Conservation (phyloP, 2,797 vertebrate species). For the Rachycentron canadum region DNA sequence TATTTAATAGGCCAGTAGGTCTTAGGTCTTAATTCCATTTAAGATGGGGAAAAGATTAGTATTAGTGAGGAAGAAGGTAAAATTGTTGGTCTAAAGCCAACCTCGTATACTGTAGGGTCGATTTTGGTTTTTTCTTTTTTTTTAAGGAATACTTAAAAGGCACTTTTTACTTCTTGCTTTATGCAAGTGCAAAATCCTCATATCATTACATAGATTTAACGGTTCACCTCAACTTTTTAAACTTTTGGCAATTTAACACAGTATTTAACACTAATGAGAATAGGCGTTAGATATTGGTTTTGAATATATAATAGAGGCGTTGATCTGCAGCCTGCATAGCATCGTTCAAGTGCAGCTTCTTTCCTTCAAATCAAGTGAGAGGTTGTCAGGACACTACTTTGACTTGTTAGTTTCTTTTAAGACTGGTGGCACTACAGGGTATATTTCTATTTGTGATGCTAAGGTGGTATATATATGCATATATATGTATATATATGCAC, state of each 20-base stretch:
- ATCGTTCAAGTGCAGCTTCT: constrained; percentile 68
- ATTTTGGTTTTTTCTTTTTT: constrained; percentile 26
- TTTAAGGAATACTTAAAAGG: constrained; percentile 66
- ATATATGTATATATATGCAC: constrained; percentile 65
- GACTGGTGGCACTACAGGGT: constrained; percentile 86
- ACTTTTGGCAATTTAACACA: constrained; percentile 60
- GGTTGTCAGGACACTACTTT: constrained; percentile 71
- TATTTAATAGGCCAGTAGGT: constrained; percentile 45
- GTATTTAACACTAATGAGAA: constrained; percentile 75
- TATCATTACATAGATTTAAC: constrained; percentile 64
- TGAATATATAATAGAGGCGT: constrained; percentile 74
- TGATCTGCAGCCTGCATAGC: constrained; percentile 80
- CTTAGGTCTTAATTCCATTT: constrained; percentile 49
- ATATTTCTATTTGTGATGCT: constrained; percentile 83
- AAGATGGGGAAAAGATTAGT: constrained; percentile 12
- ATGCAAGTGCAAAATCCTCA: constrained; percentile 72
- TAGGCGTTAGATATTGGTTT: constrained; percentile 68
- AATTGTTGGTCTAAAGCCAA: constrained; percentile 38
- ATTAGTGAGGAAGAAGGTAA: constrained; percentile 22
- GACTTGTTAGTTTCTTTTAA: constrained; percentile 74
- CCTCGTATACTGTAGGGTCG: constrained; percentile 31
- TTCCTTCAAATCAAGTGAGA: constrained; percentile 65
- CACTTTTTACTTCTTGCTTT: constrained; percentile 77
- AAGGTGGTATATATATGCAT: constrained; percentile 47
- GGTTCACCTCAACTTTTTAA: constrained; percentile 70